These are phyloP conservation scores for Perithous albicinctus DNA, from an alignment of 2,888 invertebrate species.

Conservation along the genomic window DNA sequence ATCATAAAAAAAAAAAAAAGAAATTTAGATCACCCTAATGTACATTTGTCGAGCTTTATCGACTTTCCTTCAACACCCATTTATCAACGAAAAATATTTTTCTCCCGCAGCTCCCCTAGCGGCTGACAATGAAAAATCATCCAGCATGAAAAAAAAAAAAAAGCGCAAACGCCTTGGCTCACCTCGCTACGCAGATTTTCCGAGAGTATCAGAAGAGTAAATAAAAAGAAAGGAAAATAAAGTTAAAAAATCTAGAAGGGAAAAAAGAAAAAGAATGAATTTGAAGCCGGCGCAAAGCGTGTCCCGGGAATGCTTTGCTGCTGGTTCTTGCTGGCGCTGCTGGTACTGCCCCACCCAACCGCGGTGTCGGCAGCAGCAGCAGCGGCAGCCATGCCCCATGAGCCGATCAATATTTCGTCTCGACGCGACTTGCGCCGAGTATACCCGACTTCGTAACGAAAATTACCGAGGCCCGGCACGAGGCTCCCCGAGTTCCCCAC, in stretches of 20 bases:
- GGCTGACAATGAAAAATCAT: slow-evolving; percentile 13
- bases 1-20: background rate
- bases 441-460: slow-evolving; percentile 76
- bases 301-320: slow-evolving; percentile 69
- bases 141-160: slow-evolving; percentile 30
- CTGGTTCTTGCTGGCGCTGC: slow-evolving; percentile 49
- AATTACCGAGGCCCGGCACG: slow-evolving; percentile 79
- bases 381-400: slow-evolving; percentile 77
- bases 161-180: too few species aligned
- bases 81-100: background rate
- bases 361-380: slow-evolving; percentile 48
- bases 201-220: background rate
- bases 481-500: slow-evolving; percentile 78
- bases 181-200: background rate
- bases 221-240: slow-evolving; percentile 9
- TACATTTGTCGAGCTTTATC: slow-evolving; percentile 2
- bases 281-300: slow-evolving; percentile 64
- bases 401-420: slow-evolving; percentile 85
- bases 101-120: background rate
- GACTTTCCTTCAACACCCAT: slow-evolving; percentile 13
- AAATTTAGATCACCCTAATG: background rate
- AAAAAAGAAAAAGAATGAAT: slow-evolving; percentile 49
- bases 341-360: slow-evolving; percentile 69
- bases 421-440: slow-evolving; percentile 75
- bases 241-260: slow-evolving; percentile 7